Base-by-base conservation (phyloP, 2,888 invertebrate genomes). In the Chrysopilus asiliformis region DNA sequence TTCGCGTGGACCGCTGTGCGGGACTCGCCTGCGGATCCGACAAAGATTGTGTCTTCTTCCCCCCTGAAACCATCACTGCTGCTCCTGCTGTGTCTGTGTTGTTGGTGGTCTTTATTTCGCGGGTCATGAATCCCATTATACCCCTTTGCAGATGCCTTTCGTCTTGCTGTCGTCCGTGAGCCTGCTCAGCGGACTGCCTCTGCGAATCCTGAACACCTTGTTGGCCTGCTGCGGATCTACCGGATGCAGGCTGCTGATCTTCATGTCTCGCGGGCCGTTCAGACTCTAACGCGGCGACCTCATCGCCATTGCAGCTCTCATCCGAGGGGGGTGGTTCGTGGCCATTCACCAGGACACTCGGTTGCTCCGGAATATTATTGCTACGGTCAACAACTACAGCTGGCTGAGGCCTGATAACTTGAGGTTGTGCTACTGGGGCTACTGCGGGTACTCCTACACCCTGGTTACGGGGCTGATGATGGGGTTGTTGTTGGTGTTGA, bases 11-110 rank as follows among this genome's bases (percentile, higher is more conserved):
- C 32, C 63, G 55, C 46, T 64, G 63, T 13, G 64, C 64, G 22
- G 63, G 63, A 48, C 63, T 64, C 3, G 62, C 60, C 43, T 61
- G 59, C 2, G 64, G 63, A 50, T 64, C 63, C 2, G 64, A 62
- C 4, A 62, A 46, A 3, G 62, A 58, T 41, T 63, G 64, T 34
- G 58, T 49, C 34, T 61, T 61, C 1, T 51, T 51, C 2, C 52
- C 48, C 2, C 32, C 40, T 1, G 42, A 43, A 16, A 31, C 43
- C 14, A 40, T 44, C 33, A 52, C 19, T 50, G 31, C 1, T 16
- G 30, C 34, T 4, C 37, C 49, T 32, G 55, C 53, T n/a, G n/a
- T n/a, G n/a, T n/a, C n/a, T n/a, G n/a, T n/a, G n/a, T n/a, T n/a
- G n/a, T n/a, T n/a, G n/a, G n/a, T n/a, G n/a, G n/a, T n/a, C 45